Evolutionary conservation across 2,888 invertebrate species (phyloP).

Genomic region (Chydorus sphaericus): DNA sequence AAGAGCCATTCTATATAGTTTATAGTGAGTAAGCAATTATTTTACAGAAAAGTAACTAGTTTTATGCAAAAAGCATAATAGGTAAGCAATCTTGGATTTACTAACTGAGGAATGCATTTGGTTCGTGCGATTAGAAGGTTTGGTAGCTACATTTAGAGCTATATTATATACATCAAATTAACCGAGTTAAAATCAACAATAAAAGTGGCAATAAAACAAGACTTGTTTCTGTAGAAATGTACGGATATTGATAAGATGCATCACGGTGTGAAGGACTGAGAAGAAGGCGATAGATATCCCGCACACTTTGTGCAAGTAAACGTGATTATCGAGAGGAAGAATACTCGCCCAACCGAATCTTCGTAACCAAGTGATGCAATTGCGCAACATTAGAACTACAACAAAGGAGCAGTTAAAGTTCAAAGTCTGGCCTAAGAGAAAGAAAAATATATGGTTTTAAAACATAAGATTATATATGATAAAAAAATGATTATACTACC

Average conservation of each 20-base stretch:
- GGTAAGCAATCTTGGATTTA: too few species aligned
- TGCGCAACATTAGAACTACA: slow-evolving; percentile 73
- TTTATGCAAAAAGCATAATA: too few species aligned
- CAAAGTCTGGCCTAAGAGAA: slow-evolving; percentile 62
- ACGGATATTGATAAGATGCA: slow-evolving; percentile 81
- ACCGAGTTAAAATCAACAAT: background rate
- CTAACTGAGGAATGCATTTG: background rate
- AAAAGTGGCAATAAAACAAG: too few species aligned
- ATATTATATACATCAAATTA: too few species aligned
- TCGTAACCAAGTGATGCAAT: slow-evolving; percentile 68
- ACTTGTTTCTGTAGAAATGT: slow-evolving; percentile 28
- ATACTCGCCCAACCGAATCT: slow-evolving; percentile 58
- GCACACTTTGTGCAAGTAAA: slow-evolving; percentile 80
- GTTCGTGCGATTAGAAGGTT: background rate
- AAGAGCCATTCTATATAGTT: slow-evolving; percentile 72
- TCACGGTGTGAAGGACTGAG: slow-evolving; percentile 61
- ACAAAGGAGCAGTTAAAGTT: slow-evolving; percentile 86
- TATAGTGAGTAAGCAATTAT: too few species aligned
- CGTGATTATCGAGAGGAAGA: slow-evolving; percentile 80
- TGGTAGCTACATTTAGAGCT: slow-evolving; percentile 9
- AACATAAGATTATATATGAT: background rate
- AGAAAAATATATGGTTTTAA: background rate
- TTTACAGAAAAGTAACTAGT: too few species aligned
- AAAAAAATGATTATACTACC: slow-evolving; percentile 38
- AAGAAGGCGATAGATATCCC: slow-evolving; percentile 61